These are phyloP conservation scores for Mallotus villosus DNA, from an alignment of 2,797 vertebrate species.

Conservation along the genomic window DNA sequence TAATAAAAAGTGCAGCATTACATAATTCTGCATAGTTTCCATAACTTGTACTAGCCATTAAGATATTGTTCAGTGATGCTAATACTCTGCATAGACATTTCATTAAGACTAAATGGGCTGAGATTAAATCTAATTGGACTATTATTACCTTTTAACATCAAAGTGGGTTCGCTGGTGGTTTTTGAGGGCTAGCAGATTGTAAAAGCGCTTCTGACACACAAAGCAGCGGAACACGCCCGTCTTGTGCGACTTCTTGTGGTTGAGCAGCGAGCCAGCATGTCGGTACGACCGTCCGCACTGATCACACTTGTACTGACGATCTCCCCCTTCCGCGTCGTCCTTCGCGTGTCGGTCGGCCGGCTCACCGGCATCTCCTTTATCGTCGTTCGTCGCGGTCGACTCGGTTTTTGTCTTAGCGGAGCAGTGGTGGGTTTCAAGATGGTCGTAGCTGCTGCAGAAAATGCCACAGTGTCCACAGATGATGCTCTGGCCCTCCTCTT, in stretches of 20 bases:
- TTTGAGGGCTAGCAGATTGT: conserved; percentile 90
- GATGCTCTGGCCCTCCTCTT: conserved; percentile 66
- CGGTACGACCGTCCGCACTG: conserved; percentile 88
- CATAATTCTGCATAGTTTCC: not conserved
- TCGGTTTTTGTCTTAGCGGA: conserved; percentile 47
- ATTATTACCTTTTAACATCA: conserved; percentile 83
- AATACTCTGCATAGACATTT: too few species aligned
- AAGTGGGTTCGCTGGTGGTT: conserved; percentile 91
- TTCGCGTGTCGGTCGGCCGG: conserved; percentile 29
- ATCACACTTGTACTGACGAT: conserved; percentile 81
- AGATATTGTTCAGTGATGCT: not conserved
- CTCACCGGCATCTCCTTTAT: conserved; percentile 43
- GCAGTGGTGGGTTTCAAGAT: conserved; percentile 72
- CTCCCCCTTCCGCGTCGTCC: conserved; percentile 30
- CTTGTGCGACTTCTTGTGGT: conserved; percentile 92
- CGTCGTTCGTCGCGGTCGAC: conserved; percentile 16
- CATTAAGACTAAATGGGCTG: not conserved
- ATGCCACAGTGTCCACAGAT: conserved; percentile 78
- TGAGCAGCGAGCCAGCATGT: conserved; percentile 87
- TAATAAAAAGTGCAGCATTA: too few species aligned
- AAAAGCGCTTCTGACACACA: conserved; percentile 90
- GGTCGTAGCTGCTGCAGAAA: conserved; percentile 66
- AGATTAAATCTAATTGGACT: not conserved
- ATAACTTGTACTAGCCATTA: not conserved
- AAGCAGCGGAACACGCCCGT: conserved; percentile 87